phyloP scores from a whole-genome alignment of 2,888 invertebrate species.

The Sesia bembeciformis region DNA sequence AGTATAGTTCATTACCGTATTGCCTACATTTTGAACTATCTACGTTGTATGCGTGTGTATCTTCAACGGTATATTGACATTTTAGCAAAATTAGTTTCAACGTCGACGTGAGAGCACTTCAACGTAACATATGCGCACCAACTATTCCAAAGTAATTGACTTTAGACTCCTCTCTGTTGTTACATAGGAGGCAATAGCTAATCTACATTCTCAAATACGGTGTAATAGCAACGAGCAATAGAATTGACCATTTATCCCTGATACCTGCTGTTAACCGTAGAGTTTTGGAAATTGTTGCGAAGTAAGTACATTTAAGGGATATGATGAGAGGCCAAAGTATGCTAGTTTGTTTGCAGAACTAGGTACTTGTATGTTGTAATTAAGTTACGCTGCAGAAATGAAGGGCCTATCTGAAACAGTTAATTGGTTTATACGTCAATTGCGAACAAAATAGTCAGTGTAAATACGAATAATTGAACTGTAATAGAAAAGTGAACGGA shows the following conservation, averaged over 20 bases:
- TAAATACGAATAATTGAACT: too few species aligned
- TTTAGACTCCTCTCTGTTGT: slow-evolving; percentile 40
- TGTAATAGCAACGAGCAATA: slow-evolving; percentile 38
- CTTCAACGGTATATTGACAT: slow-evolving; percentile 30
- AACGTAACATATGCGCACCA: slow-evolving; percentile 38
- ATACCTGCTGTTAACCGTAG: slow-evolving; percentile 21
- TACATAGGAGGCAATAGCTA: slow-evolving; percentile 56
- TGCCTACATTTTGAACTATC: too few species aligned
- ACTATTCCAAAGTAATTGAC: slow-evolving; percentile 63
- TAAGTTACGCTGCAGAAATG: slow-evolving; percentile 59
- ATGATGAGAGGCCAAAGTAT: background rate
- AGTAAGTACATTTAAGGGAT: background rate
- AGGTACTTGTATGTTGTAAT: slow-evolving; percentile 57
- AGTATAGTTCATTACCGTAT: too few species aligned
- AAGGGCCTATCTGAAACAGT: slow-evolving; percentile 60
- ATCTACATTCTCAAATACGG: slow-evolving; percentile 65
- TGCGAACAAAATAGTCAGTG: slow-evolving; percentile 17
- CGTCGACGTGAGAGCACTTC: slow-evolving; percentile 40
- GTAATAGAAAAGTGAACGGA: too few species aligned
- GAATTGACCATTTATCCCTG: slow-evolving; percentile 27
- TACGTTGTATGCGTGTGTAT: background rate
- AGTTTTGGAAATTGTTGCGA: background rate
- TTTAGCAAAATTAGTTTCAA: slow-evolving; percentile 40
- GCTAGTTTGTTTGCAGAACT: slow-evolving; percentile 15
- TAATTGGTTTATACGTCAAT: slow-evolving; percentile 60